Evolutionary conservation across 2,888 invertebrate species (phyloP).

Genomic region (Caenorhabditis zanzibari): DNA sequence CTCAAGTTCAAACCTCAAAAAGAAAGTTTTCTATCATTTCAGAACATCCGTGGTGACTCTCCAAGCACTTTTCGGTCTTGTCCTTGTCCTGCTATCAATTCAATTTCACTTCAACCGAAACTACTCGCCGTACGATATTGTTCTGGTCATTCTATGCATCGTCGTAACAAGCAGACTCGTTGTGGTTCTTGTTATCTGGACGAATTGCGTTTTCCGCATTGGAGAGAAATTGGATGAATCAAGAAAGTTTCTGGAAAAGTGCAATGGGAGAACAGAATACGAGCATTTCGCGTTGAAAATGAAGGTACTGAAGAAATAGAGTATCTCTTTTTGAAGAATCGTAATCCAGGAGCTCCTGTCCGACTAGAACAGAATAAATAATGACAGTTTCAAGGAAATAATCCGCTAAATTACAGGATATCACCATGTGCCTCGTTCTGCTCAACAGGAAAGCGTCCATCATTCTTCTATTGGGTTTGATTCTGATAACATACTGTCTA

Average conservation of each 20-base stretch:
- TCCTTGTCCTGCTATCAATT: conserved; percentile 44
- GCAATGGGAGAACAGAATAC: conserved; percentile 62
- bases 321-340: not conserved
- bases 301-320: conserved; percentile 35
- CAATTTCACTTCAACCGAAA: conserved; percentile 47
- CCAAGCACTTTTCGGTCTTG: conserved; percentile 50
- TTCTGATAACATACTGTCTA: conserved; percentile 45
- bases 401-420: conserved; percentile 45
- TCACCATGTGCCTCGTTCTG: conserved; percentile 30
- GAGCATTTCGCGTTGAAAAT: conserved; percentile 62
- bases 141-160: conserved; percentile 50
- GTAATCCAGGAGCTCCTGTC: not conserved
- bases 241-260: conserved; percentile 50
- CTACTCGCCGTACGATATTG: conserved; percentile 55
- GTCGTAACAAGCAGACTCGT: conserved; percentile 39
- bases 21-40: conserved; percentile 20
- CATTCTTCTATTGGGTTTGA: conserved; percentile 18
- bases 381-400: conserved; percentile 39
- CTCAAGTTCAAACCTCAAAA: conserved; percentile 4
- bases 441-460: conserved; percentile 39
- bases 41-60: conserved; percentile 56
- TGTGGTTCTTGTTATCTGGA: conserved; percentile 49
- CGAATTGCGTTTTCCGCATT: conserved; percentile 47
- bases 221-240: conserved; percentile 48
- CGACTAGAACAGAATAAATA: not conserved